Conservation (phyloP, 2,797 vertebrate species). For the Myotis daubentonii region DNA sequence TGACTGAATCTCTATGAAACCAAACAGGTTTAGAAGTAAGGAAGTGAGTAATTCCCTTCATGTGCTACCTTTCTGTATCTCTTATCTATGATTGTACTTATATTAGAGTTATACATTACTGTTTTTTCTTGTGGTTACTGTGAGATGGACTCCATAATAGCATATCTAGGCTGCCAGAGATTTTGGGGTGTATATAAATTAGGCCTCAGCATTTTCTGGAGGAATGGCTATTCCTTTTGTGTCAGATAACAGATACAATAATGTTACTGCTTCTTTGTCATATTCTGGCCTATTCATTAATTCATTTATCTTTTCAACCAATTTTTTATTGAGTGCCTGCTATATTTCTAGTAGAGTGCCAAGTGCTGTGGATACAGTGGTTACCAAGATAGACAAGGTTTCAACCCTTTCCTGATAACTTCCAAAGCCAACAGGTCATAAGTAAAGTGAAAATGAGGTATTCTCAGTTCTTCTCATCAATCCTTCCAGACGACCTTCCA, state of each 20-base stretch:
- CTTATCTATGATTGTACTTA: slow-evolving; percentile 14
- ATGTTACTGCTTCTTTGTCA: not conserved
- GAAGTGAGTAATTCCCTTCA: slow-evolving; percentile 46
- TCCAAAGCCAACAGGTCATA: not conserved
- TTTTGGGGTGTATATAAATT: not conserved
- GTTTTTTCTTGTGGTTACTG: slow-evolving; percentile 8
- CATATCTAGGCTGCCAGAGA: slow-evolving; percentile 6
- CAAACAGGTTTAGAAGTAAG: slow-evolving; percentile 27
- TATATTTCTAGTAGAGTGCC: not conserved
- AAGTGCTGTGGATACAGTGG: not conserved
- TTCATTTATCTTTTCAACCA: not conserved
- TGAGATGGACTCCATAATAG: not conserved
- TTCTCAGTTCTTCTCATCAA: not conserved
- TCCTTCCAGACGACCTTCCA: too few relatives aligned
- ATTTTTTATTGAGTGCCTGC: not conserved
- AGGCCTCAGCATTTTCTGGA: not conserved
- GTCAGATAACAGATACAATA: not conserved
- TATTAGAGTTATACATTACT: slow-evolving; percentile 20
- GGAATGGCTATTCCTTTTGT: not conserved
- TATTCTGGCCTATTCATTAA: slow-evolving; percentile 46
- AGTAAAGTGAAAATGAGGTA: not conserved
- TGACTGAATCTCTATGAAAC: slow-evolving; percentile 37
- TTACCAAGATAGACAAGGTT: not conserved
- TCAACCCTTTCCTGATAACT: not conserved
- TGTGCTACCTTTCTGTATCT: not conserved